A percentile compares a stretch with the other conserved stretches of the same genome.
Conservation (phyloP, 1,140 invertebrate genomes). For the Reticulitermes speratus region DNA sequence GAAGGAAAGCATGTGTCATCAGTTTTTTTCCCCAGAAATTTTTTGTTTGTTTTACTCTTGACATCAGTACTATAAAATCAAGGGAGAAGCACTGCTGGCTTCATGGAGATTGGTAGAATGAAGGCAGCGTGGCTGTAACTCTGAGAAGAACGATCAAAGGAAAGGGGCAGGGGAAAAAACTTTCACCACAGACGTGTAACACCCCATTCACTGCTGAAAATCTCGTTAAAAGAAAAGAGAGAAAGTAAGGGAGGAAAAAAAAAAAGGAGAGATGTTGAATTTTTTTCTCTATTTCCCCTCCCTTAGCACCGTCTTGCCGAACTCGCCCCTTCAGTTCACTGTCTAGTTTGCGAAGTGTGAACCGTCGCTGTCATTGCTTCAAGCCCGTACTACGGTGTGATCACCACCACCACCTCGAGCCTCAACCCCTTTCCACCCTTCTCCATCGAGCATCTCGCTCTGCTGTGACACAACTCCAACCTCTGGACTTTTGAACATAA, state of each 20-base stretch:
- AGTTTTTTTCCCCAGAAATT: too few species aligned
- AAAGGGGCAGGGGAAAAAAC: not conserved
- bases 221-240: constrained; percentile 16
- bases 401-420: not conserved
- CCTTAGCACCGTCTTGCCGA: not conserved
- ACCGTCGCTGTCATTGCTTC: not conserved
- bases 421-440: not conserved
- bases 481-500: not conserved
- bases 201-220: not conserved
- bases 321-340: not conserved
- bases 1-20: too few species aligned
- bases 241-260: not conserved
- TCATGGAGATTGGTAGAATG: not conserved
- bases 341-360: constrained; percentile 2
- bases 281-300: not conserved
- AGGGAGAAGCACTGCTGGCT: not conserved
- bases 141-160: constrained; percentile 11
- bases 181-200: constrained; percentile 10
- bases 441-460: not conserved
- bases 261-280: not conserved
- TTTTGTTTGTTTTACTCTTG: not conserved
- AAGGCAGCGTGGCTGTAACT: not conserved
- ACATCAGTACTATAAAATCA: not conserved
- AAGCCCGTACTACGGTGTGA: not conserved
- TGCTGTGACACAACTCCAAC: not conserved